phyloP scores from a whole-genome alignment of 2,113 vertebrate species.

The Nicator chloris region DNA sequence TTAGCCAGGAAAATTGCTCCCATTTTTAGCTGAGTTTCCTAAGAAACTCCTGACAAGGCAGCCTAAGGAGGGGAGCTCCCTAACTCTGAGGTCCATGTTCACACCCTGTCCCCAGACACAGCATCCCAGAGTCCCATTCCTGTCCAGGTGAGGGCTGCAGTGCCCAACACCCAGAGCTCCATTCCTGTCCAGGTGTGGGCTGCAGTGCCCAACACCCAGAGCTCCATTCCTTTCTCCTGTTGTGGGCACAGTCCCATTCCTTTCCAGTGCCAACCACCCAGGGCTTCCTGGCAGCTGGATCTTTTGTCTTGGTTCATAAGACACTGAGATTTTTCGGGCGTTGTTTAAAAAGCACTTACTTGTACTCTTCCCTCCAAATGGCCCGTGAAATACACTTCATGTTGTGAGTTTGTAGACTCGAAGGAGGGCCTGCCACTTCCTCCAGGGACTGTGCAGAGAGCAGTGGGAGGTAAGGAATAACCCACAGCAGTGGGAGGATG shows the following conservation, averaged over 20 bases:
- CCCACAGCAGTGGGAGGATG: not conserved
- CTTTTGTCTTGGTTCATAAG: not conserved
- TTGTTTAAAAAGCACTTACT: not conserved
- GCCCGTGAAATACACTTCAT: not conserved
- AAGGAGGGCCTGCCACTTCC: not conserved
- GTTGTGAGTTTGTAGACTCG: not conserved
- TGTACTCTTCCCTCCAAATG: not conserved
- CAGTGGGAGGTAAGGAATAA: not conserved
- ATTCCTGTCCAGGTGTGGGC: no score
- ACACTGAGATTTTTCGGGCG: not conserved
- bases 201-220: no score
- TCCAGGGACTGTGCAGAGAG: not conserved
- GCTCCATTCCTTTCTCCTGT: no score
- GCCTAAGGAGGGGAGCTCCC: not conserved
- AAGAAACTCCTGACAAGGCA: not conserved
- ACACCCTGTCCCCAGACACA: no score
- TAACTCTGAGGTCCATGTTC: not conserved
- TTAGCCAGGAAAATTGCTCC: not conserved
- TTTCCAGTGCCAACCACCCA: not conserved
- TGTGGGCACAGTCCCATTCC: no score
- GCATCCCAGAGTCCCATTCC: no score
- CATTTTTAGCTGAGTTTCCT: not conserved
- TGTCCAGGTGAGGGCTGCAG: no score
- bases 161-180: no score
- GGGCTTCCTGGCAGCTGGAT: not conserved